Percentiles rank a stretch among this genome's conserved stretches.
These are phyloP conservation scores for Pangasius krempfi DNA, from an alignment of 2,797 vertebrate genomes.

Conservation along the genomic window DNA sequence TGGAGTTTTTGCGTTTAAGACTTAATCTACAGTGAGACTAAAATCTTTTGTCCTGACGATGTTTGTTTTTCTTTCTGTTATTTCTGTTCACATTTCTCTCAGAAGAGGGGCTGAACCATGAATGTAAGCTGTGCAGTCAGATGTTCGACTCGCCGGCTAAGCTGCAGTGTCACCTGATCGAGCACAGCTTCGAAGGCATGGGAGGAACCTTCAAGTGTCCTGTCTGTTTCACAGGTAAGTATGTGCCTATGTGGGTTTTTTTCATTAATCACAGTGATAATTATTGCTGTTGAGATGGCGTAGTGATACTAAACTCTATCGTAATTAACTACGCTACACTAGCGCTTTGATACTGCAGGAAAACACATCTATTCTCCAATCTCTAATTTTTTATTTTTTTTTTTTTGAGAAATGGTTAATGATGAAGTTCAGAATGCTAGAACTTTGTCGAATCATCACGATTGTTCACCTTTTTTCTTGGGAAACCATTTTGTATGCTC, in stretches of 20 bases:
- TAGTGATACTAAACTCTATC: not conserved
- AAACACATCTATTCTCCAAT: not conserved
- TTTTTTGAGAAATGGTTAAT: not conserved
- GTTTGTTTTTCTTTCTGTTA: constrained; percentile 20
- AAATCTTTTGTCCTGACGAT: constrained; percentile 23
- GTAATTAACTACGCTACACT: not conserved
- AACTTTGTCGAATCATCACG: not conserved
- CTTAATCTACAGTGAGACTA: not conserved
- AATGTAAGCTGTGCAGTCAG: constrained; percentile 98
- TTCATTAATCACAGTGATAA: not conserved
- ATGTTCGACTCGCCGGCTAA: constrained; percentile 98
- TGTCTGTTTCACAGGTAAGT: constrained; percentile 95
- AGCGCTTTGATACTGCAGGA: not conserved
- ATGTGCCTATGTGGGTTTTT: too few relatives aligned
- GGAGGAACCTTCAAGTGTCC: constrained; percentile 99
- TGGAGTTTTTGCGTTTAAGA: not conserved
- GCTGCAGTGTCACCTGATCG: constrained; percentile 97
- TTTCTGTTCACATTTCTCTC: constrained; percentile 51
- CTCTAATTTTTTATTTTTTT: not conserved
- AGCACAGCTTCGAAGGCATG: constrained; percentile 99
- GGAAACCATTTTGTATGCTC: not conserved
- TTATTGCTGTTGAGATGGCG: not conserved
- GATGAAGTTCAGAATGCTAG: not conserved
- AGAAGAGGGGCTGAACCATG: constrained; percentile 98
- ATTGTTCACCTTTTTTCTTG: not conserved